Percentiles rank a stretch among this genome's conserved stretches.
Conservation (phyloP, 2,888 invertebrate genomes). For the Cheilosia scutellata region DNA sequence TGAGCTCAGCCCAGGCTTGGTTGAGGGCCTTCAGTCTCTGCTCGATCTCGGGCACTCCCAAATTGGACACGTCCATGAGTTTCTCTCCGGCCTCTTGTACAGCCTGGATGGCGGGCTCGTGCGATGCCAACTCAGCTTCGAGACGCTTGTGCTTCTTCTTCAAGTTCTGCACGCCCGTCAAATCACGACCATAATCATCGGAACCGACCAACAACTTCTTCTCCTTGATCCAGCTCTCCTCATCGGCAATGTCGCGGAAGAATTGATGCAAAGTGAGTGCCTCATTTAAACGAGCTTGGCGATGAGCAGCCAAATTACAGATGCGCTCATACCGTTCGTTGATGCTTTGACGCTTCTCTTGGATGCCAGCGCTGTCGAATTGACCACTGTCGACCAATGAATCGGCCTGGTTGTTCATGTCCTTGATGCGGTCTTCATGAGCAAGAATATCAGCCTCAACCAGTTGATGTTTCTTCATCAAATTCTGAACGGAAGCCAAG, state of each 20-base stretch:
- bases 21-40: slow-evolving; percentile 93
- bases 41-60: slow-evolving; percentile 96
- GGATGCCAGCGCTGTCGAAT: slow-evolving; percentile 98
- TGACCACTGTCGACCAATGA: slow-evolving; percentile 97
- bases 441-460: slow-evolving; percentile 99
- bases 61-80: slow-evolving; percentile 96
- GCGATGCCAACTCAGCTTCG: slow-evolving; percentile 98
- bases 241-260: slow-evolving; percentile 99
- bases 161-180: slow-evolving; percentile 99
- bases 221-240: slow-evolving; percentile 99
- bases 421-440: slow-evolving; percentile 96
- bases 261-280: slow-evolving; percentile 99
- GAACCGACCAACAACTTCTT: slow-evolving; percentile 98
- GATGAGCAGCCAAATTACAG: slow-evolving; percentile 94
- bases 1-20: slow-evolving; percentile 97
- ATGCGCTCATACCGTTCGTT: slow-evolving; percentile 98
- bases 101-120: slow-evolving; percentile 98
- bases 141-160: slow-evolving; percentile 99
- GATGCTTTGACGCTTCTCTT: slow-evolving; percentile 96
- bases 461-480: slow-evolving; percentile 99
- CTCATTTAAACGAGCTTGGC: slow-evolving; percentile 96
- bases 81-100: slow-evolving; percentile 95
- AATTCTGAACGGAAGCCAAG: slow-evolving; percentile 98
- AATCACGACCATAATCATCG: slow-evolving; percentile 98
- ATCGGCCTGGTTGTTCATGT: slow-evolving; percentile 98